These are phyloP conservation scores for Drosophila rufa DNA, from an alignment of 1,140 invertebrate species.

Conservation along the genomic window DNA sequence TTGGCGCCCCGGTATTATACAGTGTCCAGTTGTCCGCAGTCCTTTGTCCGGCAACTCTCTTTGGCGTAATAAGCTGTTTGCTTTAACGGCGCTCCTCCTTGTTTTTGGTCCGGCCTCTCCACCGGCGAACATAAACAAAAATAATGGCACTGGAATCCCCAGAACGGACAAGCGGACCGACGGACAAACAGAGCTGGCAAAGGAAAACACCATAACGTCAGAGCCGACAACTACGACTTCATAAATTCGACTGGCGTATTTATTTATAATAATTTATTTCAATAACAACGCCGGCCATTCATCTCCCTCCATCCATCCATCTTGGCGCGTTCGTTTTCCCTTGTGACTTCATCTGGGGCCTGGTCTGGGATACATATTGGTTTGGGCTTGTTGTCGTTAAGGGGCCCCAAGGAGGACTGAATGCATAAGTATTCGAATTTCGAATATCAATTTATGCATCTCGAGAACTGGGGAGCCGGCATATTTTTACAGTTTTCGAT, in stretches of 20 bases:
- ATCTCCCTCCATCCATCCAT: constrained; percentile 39
- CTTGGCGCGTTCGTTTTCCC: constrained; percentile 16
- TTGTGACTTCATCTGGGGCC: constrained; percentile 59
- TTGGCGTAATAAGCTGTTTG: constrained; percentile 83
- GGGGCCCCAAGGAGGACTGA: constrained; percentile 35
- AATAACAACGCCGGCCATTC: constrained; percentile 75
- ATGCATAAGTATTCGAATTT: constrained; percentile 71
- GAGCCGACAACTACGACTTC: constrained; percentile 72
- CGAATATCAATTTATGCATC: constrained; percentile 79
- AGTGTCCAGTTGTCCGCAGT: constrained; percentile 5
- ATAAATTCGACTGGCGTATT: constrained; percentile 82
- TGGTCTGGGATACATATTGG: constrained; percentile 30
- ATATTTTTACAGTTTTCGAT: constrained; percentile 60
- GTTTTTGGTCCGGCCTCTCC: constrained; percentile 39
- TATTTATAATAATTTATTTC: constrained; percentile 85
- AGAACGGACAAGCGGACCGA: constrained; percentile 6
- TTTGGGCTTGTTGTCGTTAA: constrained; percentile 26
- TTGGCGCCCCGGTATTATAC: constrained; percentile 54
- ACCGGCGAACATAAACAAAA: constrained; percentile 72
- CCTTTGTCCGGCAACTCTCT: constrained; percentile 52
- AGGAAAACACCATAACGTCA: constrained; percentile 61
- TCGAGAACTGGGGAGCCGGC: constrained; percentile 54
- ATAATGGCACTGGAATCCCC: constrained; percentile 62
- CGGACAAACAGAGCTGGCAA: constrained; percentile 26
- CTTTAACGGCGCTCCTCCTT: constrained; percentile 73